phyloP scores from a whole-genome alignment of 1,140 invertebrate genomes.

The Diorhabda sublineata region DNA sequence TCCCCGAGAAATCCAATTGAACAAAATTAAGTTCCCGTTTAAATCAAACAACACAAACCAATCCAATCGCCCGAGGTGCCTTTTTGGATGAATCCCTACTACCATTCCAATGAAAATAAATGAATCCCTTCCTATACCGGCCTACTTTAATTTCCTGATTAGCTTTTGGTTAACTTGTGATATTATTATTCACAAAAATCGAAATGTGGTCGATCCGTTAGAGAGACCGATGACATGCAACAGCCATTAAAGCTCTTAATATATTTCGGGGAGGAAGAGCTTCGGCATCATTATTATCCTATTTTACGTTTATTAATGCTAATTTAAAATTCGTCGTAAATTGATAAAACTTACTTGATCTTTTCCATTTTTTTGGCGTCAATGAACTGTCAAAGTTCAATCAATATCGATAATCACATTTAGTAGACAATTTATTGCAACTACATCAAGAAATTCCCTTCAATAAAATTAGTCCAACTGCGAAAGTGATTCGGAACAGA shows the following conservation, averaged over 20 bases:
- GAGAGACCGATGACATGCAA: background rate
- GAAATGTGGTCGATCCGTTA: background rate
- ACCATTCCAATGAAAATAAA: constrained; percentile 14
- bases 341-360: too few species aligned
- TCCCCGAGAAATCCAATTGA: background rate
- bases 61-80: constrained; percentile 3
- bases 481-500: too few species aligned
- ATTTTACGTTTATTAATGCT: background rate
- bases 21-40: constrained; percentile 4
- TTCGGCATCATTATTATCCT: background rate
- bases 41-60: constrained; percentile 4
- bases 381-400: too few species aligned
- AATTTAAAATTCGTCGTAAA: background rate
- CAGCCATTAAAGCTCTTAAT: background rate
- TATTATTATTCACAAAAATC: background rate
- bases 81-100: constrained; percentile 8
- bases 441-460: too few species aligned
- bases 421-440: too few species aligned
- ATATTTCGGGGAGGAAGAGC: background rate
- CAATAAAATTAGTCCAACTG: too few species aligned
- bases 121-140: constrained; percentile 8
- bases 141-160: constrained; percentile 13
- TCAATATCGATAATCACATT: too few species aligned
- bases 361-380: too few species aligned
- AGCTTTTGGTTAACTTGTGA: background rate